These are phyloP conservation scores for Corythornis madagascariensis DNA, from an alignment of 2,113 vertebrate species.

Conservation along the genomic window DNA sequence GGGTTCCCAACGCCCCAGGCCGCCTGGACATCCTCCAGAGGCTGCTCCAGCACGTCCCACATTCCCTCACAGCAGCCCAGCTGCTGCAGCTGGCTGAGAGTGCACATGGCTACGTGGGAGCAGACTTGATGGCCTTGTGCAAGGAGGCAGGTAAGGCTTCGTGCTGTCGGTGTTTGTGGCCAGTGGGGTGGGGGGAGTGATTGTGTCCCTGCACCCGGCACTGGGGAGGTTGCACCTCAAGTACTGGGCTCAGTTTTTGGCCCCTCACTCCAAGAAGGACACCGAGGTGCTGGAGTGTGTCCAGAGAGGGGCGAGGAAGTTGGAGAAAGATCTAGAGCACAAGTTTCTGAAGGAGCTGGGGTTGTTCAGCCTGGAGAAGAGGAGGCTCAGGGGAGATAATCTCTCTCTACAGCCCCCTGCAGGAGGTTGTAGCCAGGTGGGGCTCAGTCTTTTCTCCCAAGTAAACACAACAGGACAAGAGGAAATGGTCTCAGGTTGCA, in stretches of 20 bases:
- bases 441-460: neutral
- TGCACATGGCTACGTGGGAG: slow-evolving; percentile 93
- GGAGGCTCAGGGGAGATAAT: neutral
- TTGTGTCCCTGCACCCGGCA: neutral
- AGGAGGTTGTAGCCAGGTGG: neutral
- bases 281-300: neutral
- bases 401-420: neutral
- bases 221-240: neutral
- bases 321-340: neutral
- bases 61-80: slow-evolving; percentile 74
- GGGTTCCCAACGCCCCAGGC: slow-evolving; percentile 84
- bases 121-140: slow-evolving; percentile 91
- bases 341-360: neutral
- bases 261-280: neutral
- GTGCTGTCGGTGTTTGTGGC: too few relatives aligned
- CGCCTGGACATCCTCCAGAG: slow-evolving; percentile 89
- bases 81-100: slow-evolving; percentile 81
- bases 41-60: slow-evolving; percentile 80
- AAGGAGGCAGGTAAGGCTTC: slow-evolving; percentile 89
- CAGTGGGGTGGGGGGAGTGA: neutral
- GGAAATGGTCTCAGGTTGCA: neutral
- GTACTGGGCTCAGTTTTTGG: neutral
- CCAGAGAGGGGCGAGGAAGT: neutral
- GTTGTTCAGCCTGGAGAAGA: neutral
- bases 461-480: neutral